Conservation (phyloP, 2,797 vertebrate genomes). For the Sorex maritimensis region DNA sequence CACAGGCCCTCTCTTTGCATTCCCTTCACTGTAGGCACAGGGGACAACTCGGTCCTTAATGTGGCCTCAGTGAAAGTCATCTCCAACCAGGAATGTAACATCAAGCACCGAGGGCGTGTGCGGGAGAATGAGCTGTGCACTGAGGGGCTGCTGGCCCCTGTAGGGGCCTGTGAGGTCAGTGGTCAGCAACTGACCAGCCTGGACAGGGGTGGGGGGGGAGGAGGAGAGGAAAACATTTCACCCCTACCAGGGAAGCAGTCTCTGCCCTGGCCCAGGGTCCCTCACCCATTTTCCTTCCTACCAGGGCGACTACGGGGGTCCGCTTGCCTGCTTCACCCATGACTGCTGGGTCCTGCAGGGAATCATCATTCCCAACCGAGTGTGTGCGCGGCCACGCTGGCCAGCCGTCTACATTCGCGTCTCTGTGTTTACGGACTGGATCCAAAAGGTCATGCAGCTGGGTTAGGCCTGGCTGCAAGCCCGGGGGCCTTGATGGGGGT, state of each 20-base stretch:
- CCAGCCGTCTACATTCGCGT: slow-evolving; percentile 96
- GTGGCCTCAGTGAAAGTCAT: slow-evolving; percentile 94
- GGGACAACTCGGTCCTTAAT: slow-evolving; percentile 92
- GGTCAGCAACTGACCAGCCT: neutral
- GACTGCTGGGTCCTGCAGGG: slow-evolving; percentile 99
- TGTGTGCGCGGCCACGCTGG: slow-evolving; percentile 95
- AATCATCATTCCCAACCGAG: slow-evolving; percentile 96
- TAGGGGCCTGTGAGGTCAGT: slow-evolving; percentile 97
- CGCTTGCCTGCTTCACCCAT: slow-evolving; percentile 95
- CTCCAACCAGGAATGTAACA: slow-evolving; percentile 94
- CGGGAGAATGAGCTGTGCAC: slow-evolving; percentile 97
- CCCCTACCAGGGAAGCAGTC: neutral
- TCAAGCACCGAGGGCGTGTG: slow-evolving; percentile 93
- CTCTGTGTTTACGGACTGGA: slow-evolving; percentile 97
- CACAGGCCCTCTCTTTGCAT: neutral
- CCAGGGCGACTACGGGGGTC: slow-evolving; percentile 98
- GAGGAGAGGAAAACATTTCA: neutral
- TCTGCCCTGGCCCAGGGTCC: neutral
- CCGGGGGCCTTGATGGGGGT: neutral
- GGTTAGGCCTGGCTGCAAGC: slow-evolving; percentile 87
- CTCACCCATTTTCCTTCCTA: slow-evolving; percentile 60
- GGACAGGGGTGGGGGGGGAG: neutral
- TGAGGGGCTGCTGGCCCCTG: slow-evolving; percentile 89
- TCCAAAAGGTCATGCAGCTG: slow-evolving; percentile 98
- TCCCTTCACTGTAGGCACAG: slow-evolving; percentile 90